Evolutionary conservation across 2,888 invertebrate species (phyloP), one percentile per base, ranked within the genome.

Genomic region (Oligia strigilis): DNA sequence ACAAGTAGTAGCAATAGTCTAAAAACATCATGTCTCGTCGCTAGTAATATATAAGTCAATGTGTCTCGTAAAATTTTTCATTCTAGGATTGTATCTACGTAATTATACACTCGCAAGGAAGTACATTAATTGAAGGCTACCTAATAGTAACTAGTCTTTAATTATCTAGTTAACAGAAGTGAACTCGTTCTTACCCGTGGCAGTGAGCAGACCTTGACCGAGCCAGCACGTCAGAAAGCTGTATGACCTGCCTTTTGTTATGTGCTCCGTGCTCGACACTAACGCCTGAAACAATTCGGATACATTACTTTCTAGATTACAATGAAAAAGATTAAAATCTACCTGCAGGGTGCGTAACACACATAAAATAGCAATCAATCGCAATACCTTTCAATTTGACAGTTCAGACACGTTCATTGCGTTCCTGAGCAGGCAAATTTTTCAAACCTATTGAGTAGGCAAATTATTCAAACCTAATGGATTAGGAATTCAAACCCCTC

Each of bases 211-310:
- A 1, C 98, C 98, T 77, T 97, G 95, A 19, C 97, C 96, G 1
- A 97, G 93, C 97, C 97, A 97, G 0, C 96, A 94, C 52, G 92
- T 92, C 17, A 97, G 75, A 2, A 94, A 94, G 5, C 93, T 90
- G 87, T 97, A 97, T 1, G 97, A 96, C 52, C 90, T 92, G 2
- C 97, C 97, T 92, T 98, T 98, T 66, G 97, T 97, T 62, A 97
- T 96, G 65, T 96, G 93, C 78, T 96, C 96, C 1, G 92, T 94
- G 83, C 97, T 97, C 36, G 96, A 94, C 46, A 97, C 90, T 43
- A 97, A 72, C 66, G 94, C 94, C 97, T 97, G 92, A 65, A 93
- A 94, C 71, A 79, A 82, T 29, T 8, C 1, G 43, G n/a, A 29
- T 3, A 52, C 6, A 55, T 72, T 60, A 40, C 40, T 40, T 46